Conservation (phyloP, 2,797 vertebrate species). For the Tapera naevia region DNA sequence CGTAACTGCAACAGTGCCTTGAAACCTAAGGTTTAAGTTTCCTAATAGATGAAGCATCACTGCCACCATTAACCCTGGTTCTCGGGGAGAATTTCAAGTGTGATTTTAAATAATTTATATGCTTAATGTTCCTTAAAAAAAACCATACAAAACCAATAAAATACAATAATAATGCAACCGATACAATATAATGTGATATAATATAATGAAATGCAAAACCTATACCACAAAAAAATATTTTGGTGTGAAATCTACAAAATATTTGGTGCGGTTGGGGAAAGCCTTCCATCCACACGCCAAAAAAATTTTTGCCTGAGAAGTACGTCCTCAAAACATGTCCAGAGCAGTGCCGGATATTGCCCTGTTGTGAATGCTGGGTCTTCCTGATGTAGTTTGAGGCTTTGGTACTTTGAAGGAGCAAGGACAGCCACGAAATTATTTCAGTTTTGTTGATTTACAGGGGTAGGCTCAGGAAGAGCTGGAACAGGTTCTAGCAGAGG, state of each 20-base stretch:
- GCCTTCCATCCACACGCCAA: background rate
- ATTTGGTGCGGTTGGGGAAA: background rate
- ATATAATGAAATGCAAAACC: background rate
- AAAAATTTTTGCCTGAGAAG: background rate
- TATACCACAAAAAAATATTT: background rate
- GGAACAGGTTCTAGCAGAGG: background rate
- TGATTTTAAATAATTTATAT: background rate
- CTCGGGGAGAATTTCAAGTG: background rate
- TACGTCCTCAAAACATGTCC: background rate
- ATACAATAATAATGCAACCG: background rate
- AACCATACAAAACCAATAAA: background rate
- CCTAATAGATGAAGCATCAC: background rate
- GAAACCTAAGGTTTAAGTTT: background rate
- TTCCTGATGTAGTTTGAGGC: background rate
- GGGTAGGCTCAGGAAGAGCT: background rate
- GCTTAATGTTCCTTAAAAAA: background rate
- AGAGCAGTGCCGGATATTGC: fast-evolving
- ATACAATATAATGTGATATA: background rate
- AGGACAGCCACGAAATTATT: background rate
- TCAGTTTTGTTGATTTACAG: background rate
- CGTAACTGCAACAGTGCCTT: background rate
- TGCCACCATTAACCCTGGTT: background rate
- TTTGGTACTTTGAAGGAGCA: background rate
- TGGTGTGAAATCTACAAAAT: background rate
- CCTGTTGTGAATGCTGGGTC: background rate